phyloP scores from a whole-genome alignment of 2,888 invertebrate genomes.

The Allolobophora icterica region DNA sequence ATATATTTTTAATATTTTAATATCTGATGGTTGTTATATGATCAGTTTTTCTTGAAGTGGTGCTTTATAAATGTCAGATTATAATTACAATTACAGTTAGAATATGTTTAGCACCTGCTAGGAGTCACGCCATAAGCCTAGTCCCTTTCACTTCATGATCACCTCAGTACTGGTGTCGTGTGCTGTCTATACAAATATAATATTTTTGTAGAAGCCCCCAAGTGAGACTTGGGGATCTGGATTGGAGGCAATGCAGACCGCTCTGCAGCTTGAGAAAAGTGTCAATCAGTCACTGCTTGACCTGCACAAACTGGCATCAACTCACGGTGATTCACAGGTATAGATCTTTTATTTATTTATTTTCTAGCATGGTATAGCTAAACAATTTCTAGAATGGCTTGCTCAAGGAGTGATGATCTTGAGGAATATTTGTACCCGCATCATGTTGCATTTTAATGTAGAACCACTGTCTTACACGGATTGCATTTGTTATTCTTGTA shows the following conservation, averaged over 20 bases:
- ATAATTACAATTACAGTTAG: too few species aligned
- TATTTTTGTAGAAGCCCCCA: conserved; percentile 57
- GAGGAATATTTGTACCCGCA: not conserved
- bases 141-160: too few species aligned
- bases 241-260: conserved; percentile 76
- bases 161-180: too few species aligned
- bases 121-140: too few species aligned
- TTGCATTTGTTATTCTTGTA: not conserved
- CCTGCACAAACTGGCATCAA: conserved; percentile 72
- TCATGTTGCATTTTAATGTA: not conserved
- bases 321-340: conserved; percentile 74
- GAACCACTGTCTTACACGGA: not conserved
- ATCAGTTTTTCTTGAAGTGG: too few species aligned
- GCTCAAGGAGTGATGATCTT: not conserved
- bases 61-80: too few species aligned
- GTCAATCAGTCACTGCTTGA: conserved; percentile 78
- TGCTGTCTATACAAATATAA: too few species aligned
- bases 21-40: too few species aligned
- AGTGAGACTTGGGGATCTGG: conserved; percentile 75
- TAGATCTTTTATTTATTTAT: not conserved
- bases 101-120: too few species aligned
- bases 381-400: not conserved
- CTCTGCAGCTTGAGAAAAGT: conserved; percentile 78
- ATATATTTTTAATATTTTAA: too few species aligned
- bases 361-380: not conserved